These are phyloP conservation scores for Porites cylindrica DNA, from an alignment of 92 coral and sea anemone genomes.

Conservation along the genomic window DNA sequence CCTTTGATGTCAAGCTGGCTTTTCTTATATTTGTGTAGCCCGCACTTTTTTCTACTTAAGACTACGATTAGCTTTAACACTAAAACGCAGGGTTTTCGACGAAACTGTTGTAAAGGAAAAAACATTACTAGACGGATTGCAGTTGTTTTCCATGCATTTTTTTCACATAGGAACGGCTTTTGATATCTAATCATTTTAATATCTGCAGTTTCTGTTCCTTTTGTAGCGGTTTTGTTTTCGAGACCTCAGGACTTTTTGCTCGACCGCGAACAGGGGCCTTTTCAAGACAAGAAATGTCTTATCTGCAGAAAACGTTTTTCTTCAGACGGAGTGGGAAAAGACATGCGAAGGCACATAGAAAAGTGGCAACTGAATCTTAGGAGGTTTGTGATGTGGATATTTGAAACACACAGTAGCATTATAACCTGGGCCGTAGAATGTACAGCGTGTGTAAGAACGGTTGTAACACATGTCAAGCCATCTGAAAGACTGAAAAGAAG, in stretches of 20 bases:
- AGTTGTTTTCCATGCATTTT: neutral
- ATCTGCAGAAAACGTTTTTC: no score
- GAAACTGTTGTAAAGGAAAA: neutral
- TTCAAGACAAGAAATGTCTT: no score
- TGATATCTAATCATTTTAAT: neutral
- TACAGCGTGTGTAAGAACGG: neutral
- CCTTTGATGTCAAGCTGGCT: conserved; percentile 4
- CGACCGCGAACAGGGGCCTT: no score
- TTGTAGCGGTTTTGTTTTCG: neutral
- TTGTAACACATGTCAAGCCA: neutral
- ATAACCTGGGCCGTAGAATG: neutral
- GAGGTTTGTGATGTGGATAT: neutral
- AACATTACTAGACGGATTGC: neutral
- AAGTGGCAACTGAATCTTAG: neutral
- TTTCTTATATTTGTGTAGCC: neutral
- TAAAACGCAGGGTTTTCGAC: neutral
- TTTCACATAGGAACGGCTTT: neutral
- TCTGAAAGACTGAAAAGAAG: neutral
- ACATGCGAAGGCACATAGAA: neutral
- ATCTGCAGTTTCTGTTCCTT: neutral
- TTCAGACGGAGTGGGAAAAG: neutral
- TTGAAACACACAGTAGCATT: neutral
- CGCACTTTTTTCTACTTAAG: neutral
- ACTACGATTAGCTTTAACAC: neutral
- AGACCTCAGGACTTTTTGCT: neutral